These are phyloP conservation scores for Meandrusa payeni DNA, from an alignment of 2,888 invertebrate genomes.

Conservation along the genomic window DNA sequence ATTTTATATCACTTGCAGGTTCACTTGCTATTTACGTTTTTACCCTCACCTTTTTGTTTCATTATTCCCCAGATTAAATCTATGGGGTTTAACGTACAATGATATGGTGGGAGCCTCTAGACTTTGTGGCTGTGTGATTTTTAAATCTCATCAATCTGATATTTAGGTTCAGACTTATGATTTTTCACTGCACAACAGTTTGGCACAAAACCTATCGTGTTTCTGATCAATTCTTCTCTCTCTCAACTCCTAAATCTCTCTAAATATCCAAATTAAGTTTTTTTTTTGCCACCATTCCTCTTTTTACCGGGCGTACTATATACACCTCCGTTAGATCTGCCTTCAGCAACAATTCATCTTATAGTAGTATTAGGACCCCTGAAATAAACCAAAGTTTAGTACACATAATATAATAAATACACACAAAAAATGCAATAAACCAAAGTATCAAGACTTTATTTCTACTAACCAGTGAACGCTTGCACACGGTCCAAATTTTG, in stretches of 20 bases:
- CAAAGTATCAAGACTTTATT: slow-evolving; percentile 24
- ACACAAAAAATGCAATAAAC: slow-evolving; percentile 18
- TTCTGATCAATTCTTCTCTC: too few species aligned
- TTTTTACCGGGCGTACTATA: slow-evolving; percentile 17
- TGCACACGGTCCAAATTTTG: slow-evolving; percentile 23
- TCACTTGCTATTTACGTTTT: neutral
- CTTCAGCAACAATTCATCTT: slow-evolving; percentile 15
- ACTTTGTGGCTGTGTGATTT: slow-evolving; percentile 2
- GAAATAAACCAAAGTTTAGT: slow-evolving; percentile 4
- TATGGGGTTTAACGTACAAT: slow-evolving; percentile 2
- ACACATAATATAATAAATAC: slow-evolving; percentile 9
- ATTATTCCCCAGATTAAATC: slow-evolving; percentile 2
- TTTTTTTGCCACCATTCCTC: slow-evolving; percentile 11
- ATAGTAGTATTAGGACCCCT: slow-evolving; percentile 17
- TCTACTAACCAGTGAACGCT: slow-evolving; percentile 24
- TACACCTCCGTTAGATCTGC: slow-evolving; percentile 15
- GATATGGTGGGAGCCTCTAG: neutral
- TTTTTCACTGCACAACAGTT: too few species aligned
- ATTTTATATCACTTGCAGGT: slow-evolving; percentile 4
- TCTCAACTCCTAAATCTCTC: too few species aligned
- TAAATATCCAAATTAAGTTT: too few species aligned
- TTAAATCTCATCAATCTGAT: neutral
- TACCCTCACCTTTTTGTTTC: neutral
- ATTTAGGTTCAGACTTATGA: too few species aligned
- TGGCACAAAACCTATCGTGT: too few species aligned